phyloP scores from a whole-genome alignment of 2,888 invertebrate species.

The Achlya flavicornis region DNA sequence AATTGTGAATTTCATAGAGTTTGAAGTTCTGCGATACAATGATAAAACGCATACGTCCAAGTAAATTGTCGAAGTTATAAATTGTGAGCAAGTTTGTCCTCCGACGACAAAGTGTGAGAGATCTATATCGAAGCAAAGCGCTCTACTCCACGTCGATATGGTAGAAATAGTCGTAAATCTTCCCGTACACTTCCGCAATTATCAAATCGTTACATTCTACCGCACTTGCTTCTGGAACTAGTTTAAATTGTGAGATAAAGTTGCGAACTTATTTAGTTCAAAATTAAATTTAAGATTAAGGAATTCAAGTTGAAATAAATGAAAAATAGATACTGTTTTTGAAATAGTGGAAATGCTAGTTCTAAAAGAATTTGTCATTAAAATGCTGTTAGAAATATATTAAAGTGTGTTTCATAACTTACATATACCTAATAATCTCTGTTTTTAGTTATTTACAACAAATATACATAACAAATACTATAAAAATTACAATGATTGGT shows the following conservation, averaged over 20 bases:
- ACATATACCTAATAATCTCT: no score
- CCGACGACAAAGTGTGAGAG: constrained; percentile 29
- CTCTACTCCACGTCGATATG: constrained; percentile 30
- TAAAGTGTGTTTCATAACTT: no score
- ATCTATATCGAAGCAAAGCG: constrained; percentile 31
- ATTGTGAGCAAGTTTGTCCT: constrained; percentile 32
- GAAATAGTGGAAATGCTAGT: no score
- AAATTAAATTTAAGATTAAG: not conserved
- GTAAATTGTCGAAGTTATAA: constrained; percentile 28
- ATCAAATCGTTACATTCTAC: constrained; percentile 46
- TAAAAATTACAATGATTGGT: no score
- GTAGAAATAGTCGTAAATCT: constrained; percentile 43
- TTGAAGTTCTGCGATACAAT: constrained; percentile 10
- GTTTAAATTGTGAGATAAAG: not conserved
- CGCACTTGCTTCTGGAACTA: constrained; percentile 2
- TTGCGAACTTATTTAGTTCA: not conserved
- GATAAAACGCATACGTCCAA: constrained; percentile 23
- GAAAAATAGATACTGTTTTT: not conserved
- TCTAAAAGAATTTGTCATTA: no score
- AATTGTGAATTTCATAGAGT: not conserved
- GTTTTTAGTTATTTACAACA: no score
- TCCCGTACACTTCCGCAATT: constrained; percentile 47
- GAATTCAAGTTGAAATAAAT: not conserved
- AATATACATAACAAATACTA: no score
- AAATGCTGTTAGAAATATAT: no score